These are phyloP conservation scores for Delichon dasypus DNA, from an alignment of 2,797 vertebrate species.

Conservation along the genomic window DNA sequence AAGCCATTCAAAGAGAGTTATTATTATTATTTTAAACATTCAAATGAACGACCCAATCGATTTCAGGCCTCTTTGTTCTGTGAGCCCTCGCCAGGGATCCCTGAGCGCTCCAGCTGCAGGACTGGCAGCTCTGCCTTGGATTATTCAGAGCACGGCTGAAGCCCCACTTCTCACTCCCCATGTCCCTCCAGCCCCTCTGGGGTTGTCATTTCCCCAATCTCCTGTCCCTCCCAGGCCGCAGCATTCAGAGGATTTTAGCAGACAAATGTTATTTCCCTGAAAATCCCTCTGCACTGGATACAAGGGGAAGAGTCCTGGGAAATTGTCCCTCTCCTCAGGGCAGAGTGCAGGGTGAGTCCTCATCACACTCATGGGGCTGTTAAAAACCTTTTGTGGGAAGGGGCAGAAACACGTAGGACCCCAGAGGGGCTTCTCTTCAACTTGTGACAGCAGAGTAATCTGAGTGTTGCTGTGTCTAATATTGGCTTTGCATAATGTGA, in stretches of 20 bases:
- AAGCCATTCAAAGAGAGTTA: not conserved
- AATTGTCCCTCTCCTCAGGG: not conserved
- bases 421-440: not conserved
- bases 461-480: not conserved
- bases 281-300: not conserved
- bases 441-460: not conserved
- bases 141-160: not conserved
- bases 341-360: not conserved
- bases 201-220: not conserved
- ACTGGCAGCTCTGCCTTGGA: not conserved
- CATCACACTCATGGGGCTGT: not conserved
- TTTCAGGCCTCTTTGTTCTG: slow-evolving; percentile 14
- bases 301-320: not conserved
- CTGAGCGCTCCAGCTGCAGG: not conserved
- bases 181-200: not conserved
- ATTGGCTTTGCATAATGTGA: slow-evolving; percentile 37
- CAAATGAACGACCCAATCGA: slow-evolving; percentile 22
- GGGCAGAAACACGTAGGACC: not conserved
- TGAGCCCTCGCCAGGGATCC: not conserved
- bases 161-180: rapidly evolving
- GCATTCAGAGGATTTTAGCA: not conserved
- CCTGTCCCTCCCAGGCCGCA: not conserved
- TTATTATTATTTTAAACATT: slow-evolving; percentile 53
- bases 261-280: not conserved
- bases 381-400: not conserved